phyloP scores from a whole-genome alignment of 2,113 vertebrate species.

The Lophochroa leadbeateri region DNA sequence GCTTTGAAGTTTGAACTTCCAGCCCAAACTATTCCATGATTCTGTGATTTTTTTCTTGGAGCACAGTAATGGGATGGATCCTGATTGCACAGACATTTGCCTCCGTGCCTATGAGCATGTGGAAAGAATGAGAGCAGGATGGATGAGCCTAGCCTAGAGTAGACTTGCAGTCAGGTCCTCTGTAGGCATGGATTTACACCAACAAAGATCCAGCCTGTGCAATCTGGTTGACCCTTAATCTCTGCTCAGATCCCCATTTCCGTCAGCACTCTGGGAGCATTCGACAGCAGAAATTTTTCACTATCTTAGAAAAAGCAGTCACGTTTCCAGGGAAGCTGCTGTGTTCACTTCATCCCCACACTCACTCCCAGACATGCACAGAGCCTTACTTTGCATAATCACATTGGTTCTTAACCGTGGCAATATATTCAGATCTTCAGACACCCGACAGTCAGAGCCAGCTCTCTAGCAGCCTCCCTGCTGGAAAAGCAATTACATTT shows the following conservation, averaged over 20 bases:
- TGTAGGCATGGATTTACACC: background rate
- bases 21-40: background rate
- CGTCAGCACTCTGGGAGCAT: slow-evolving; percentile 18
- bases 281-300: slow-evolving; percentile 55
- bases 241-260: slow-evolving; percentile 7
- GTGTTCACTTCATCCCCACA: background rate
- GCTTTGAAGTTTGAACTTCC: background rate
- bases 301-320: background rate
- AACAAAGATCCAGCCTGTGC: slow-evolving; percentile 11
- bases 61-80: background rate
- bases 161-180: background rate
- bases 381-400: slow-evolving; percentile 55
- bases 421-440: slow-evolving; percentile 50
- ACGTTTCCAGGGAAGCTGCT: background rate
- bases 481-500: slow-evolving; percentile 12
- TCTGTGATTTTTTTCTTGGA: background rate
- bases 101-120: background rate
- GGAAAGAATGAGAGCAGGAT: background rate
- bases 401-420: slow-evolving; percentile 16
- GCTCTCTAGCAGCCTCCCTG: background rate
- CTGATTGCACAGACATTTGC: background rate
- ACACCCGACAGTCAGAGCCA: slow-evolving; percentile 23
- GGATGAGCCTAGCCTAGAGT: background rate
- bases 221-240: slow-evolving; percentile 13
- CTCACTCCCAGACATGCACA: background rate